Evolutionary conservation across 2,888 invertebrate species (phyloP), one percentile per base, ranked within the genome.

Genomic region (Hyposoter didymator): DNA sequence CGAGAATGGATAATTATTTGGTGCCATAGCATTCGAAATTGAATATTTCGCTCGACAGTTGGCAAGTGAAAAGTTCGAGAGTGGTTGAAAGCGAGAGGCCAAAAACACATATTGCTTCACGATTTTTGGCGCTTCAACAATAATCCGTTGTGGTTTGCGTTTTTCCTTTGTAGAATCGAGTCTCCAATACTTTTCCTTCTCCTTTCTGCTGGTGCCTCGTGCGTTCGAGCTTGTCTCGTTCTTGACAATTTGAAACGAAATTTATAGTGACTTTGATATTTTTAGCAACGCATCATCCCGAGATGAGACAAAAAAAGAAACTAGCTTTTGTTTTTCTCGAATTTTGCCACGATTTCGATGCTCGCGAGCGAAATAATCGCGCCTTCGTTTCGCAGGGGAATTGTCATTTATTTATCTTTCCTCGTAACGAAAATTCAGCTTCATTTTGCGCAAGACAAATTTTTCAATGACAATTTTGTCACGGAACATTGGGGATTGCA

Each of bases 51-150:
- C 14, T 28, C 5, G 59, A 28, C 5, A 14, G 14, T 59, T 59
- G 59, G 59, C 59, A 28, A 59, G 7, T 59, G 89, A 90, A 45
- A 22, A 45, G 17, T 28, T 22, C 14, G 67, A 49, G 66, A 52
- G n/a, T 45, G 73, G 8, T 35, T 28, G 45, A 47, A 19, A 28
- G 69, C 45, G 69, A 69, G 79, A 52, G 70, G 69, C 67, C 67
- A n/a, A 55, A 69, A 82, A 52, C 14, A 64, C 14, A 35, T 19
- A 87, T 87, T 87, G 87, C 87, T 72, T 84, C 85, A 85, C 82
- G 76, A 85, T 75, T 87, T 88, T 88, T 88, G 88, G 88, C 88
- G 80, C 78, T 74, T 69, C 59, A 35, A 17, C 79, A 49, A 66
- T 64, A 39, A 55, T 79, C 62, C 52, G 80, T 62, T 72, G 83